Evolutionary conservation across 1,140 invertebrate genomes (phyloP), one percentile per base, ranked within the genome.

Genomic region (Drosophila asahinai): DNA sequence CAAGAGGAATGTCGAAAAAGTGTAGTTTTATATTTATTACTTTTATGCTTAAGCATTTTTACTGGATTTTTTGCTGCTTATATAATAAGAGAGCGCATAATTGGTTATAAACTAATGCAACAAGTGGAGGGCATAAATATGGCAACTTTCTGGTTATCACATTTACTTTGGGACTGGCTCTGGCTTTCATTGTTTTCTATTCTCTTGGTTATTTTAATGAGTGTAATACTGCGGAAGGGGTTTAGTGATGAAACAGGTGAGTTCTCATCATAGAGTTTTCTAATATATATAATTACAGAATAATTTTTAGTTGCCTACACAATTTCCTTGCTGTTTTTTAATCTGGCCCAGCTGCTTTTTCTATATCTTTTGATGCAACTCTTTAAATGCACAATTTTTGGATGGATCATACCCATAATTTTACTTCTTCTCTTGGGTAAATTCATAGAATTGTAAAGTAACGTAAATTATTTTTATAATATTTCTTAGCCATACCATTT

Each of bases 81-180:
- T 12, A 51, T 71, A 15, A 47, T 74, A 22, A 52, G 67, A 11
- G 71, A 75, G 36, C 40, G 58, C 1, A 19, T 36, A 11, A 27
- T 72, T 33, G 66, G 51, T 0, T 75, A 40, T 42, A 75, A 72
- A 36, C 42, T 71, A 25, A 15, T 75, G 55, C 72, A 71, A 36
- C 58, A 75, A 63, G 67, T 75, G 30, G 27, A 75, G 57, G 58
- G 72, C 12, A 43, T 72, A n/a, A 72, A 72, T 72, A 72, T 72
- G 72, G 33, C 66, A 11, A 75, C 66, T 14, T 75, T 75, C 27
- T 57, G 66, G 66, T 22, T 75, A 22, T 6, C 42, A 8, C 66
- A 75, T 15, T 57, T 57, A 9, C 17, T 75, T 2, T 62, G 49
- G 42, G 65, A 70, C 17, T 74, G 71, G 48, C 11, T 61, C 6